Percentiles rank a stretch among this genome's conserved stretches.
phyloP scores from a whole-genome alignment of 2,888 invertebrate genomes.

The Drosophila mettleri region DNA sequence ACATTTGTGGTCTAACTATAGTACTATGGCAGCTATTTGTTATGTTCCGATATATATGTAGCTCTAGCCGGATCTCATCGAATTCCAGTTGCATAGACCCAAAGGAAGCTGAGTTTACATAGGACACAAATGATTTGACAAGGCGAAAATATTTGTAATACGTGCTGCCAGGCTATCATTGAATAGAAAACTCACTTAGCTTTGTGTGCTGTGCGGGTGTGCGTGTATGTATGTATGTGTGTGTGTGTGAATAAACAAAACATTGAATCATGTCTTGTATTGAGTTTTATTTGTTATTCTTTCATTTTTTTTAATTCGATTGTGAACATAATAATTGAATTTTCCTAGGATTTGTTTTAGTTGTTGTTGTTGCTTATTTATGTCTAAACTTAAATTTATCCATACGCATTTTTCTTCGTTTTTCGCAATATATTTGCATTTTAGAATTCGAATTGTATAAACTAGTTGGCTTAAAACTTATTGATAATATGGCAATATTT shows the following conservation, averaged over 20 bases:
- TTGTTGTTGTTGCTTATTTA: constrained; percentile 53
- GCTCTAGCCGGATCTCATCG: background rate
- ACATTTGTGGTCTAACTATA: constrained; percentile 3
- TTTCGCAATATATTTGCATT: constrained; percentile 15
- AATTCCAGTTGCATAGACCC: constrained; percentile 2
- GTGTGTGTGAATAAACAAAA: constrained; percentile 47
- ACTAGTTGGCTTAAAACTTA: constrained; percentile 77
- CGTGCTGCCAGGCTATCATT: constrained; percentile 31
- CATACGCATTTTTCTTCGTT: constrained; percentile 49
- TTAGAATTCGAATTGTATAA: constrained; percentile 77
- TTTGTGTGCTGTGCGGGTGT: constrained; percentile 11
- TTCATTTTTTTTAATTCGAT: constrained; percentile 31
- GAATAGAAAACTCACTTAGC: constrained; percentile 22
- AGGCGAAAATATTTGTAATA: background rate
- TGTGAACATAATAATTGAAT: constrained; percentile 60
- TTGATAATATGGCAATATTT: constrained; percentile 72
- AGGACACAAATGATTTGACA: constrained; percentile 6
- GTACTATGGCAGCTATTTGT: constrained; percentile 11
- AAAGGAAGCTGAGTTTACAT: background rate
- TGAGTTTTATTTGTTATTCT: constrained; percentile 36
- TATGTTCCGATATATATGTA: background rate
- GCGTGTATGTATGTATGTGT: constrained; percentile 25
- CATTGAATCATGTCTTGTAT: constrained; percentile 44
- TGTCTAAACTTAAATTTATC: constrained; percentile 73
- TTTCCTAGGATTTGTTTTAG: constrained; percentile 47